These are phyloP conservation scores for Melanostigma gelatinosum DNA, from an alignment of 2,113 vertebrate species.

Conservation along the genomic window DNA sequence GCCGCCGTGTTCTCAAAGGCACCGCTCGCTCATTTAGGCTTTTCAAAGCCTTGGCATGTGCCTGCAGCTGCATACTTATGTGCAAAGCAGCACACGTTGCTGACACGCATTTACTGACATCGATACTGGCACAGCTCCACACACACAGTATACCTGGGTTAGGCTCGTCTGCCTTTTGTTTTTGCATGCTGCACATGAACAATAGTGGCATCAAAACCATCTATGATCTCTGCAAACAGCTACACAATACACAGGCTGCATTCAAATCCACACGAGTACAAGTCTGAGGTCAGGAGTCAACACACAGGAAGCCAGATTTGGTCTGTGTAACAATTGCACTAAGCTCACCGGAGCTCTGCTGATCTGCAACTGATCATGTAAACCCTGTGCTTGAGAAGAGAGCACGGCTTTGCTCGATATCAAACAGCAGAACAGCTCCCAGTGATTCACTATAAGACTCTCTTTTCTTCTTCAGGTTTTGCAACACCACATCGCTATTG, in stretches of 20 bases:
- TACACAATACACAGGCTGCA: not conserved
- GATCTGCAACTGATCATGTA: constrained; percentile 26
- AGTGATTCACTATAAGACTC: constrained; percentile 8
- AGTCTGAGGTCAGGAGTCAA: constrained; percentile 42
- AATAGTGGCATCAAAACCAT: constrained; percentile 22
- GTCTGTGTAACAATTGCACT: not conserved
- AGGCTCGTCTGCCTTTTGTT: constrained; percentile 15
- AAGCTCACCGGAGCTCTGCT: constrained; percentile 21
- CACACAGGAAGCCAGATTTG: constrained; percentile 19
- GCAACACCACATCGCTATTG: constrained; percentile 43
- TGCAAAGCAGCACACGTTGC: constrained; percentile 16
- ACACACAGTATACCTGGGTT: not conserved
- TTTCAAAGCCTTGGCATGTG: constrained; percentile 20
- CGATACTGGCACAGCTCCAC: not conserved
- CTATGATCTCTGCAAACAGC: constrained; percentile 25
- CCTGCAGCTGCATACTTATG: constrained; percentile 25
- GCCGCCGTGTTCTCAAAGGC: not conserved
- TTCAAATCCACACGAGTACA: constrained; percentile 13
- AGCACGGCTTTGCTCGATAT: constrained; percentile 15
- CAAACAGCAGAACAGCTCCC: constrained; percentile 3
- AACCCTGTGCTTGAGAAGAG: constrained; percentile 17
- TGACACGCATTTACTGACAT: constrained; percentile 1
- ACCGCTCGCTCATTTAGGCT: constrained; percentile 21
- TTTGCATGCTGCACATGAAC: constrained; percentile 2
- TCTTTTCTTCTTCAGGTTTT: not conserved